Conservation (phyloP, 2,888 invertebrate genomes). For the Parascotia fuliginaria region DNA sequence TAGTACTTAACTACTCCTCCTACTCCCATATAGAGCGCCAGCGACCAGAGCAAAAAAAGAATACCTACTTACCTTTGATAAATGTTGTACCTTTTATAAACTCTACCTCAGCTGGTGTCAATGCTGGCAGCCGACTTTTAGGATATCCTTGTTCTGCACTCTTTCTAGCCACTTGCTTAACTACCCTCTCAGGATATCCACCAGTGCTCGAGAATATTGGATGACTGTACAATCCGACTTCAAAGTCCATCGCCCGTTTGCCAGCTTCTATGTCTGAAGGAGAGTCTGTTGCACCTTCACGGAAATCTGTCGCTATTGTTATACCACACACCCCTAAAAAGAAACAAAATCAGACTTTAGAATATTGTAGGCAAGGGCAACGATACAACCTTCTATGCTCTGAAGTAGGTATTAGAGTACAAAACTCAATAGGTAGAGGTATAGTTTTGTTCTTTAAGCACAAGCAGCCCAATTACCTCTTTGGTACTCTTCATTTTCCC, state of each 20-base stretch:
- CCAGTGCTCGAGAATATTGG: slow-evolving; percentile 77
- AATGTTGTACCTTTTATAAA: slow-evolving; percentile 58
- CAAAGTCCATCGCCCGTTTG: slow-evolving; percentile 60
- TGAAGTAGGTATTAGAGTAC: no score
- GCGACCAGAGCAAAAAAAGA: no score
- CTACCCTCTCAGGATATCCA: slow-evolving; percentile 78
- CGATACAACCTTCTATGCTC: no score
- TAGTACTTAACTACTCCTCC: no score
- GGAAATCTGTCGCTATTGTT: slow-evolving; percentile 66
- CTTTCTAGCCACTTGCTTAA: slow-evolving; percentile 67
- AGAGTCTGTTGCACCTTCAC: slow-evolving; percentile 56
- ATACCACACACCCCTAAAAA: slow-evolving; percentile 64
- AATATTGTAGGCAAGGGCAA: no score
- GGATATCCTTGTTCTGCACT: slow-evolving; percentile 76
- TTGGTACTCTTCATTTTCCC: no score
- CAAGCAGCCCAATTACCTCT: no score
- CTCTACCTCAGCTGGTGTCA: slow-evolving; percentile 69
- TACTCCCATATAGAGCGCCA: no score
- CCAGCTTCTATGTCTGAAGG: slow-evolving; percentile 62
- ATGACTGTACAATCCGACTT: slow-evolving; percentile 72
- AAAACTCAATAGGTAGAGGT: no score
- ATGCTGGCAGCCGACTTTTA: slow-evolving; percentile 75
- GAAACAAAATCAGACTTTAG: neutral
- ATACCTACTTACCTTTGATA: no score
- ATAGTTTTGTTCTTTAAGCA: no score